These are phyloP conservation scores for Antrozous pallidus DNA, from an alignment of 2,797 vertebrate genomes.

Conservation along the genomic window DNA sequence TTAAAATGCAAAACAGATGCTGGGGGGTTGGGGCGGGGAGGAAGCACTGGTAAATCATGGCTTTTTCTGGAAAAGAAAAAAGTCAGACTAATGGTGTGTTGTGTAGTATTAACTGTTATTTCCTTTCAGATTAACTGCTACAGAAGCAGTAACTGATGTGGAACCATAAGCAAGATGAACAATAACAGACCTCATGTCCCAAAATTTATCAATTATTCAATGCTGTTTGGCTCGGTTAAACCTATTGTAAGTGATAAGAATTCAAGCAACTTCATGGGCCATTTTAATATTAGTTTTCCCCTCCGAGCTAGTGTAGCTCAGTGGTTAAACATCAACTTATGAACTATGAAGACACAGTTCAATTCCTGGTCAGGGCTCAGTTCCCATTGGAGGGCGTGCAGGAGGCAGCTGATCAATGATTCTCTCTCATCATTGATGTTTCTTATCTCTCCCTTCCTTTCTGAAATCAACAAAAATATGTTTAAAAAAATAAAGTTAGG, in stretches of 20 bases:
- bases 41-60: neutral
- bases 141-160: neutral
- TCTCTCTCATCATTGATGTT: no score
- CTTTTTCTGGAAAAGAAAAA: conserved; percentile 34
- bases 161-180: neutral
- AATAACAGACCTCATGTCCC: neutral
- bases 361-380: no score
- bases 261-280: neutral
- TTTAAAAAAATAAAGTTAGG: no score
- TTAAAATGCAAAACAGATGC: conserved; percentile 52
- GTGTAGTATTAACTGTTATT: neutral
- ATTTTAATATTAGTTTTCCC: neutral
- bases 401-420: no score
- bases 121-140: conserved; percentile 17
- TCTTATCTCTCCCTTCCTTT: no score
- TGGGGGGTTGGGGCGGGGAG: neutral
- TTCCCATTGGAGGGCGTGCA: no score
- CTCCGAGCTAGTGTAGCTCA: no score
- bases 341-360: no score
- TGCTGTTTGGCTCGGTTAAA: neutral
- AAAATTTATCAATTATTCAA: neutral
- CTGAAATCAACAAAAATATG: no score
- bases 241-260: neutral
- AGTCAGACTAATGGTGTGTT: neutral
- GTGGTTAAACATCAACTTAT: no score